Evolutionary conservation across 1,140 invertebrate species (phyloP), one percentile per base, ranked within the genome.

Genomic region (Hestina assimilis): DNA sequence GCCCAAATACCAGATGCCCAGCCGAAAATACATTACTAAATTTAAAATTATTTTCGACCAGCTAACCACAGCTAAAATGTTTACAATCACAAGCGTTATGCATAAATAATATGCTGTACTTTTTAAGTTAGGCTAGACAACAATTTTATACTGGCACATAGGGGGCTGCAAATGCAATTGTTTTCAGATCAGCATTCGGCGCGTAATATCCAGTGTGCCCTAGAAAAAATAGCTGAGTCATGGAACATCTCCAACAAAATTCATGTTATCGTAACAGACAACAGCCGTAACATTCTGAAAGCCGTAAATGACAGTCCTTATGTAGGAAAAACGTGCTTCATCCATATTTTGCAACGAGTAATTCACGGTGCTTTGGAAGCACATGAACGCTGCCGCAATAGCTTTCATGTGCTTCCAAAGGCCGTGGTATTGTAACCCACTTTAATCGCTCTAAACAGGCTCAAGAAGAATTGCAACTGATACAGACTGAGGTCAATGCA

Each of bases 221-320:
- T 35, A 14, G 5, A 14, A 6, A 15, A 40, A 4, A 4, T 43
- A 20, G n/a, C 35, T 12, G 7, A 4, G 15, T 11, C n/a, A 5
- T 50, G 47, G 47, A 8, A 35, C n/a, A 35, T 33, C 17, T 7
- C 15, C 12, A 23, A 4, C 5, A 5, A 38, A 35, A 57, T 62
- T 47, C 47, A 62, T 41, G 7, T 52, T 20, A 47, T 62, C 24
- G 12, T 62, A 23, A 56, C n/a, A 52, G 42, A 62, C 20, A 62
- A 54, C 33, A 54, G 60, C 6, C 33, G 9, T 21, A 53, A 54
- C 24, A 41, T 53, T 4, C 50, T 58, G 7, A 58, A 63, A 53
- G 50, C 60, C 26, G 23, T 58, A 26, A 58, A 40, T 35, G 60
- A 63, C 2, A 57, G 54, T 31, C 35, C 24, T 24, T 58, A 33